phyloP scores from a whole-genome alignment of 2,888 invertebrate genomes.

The Crioceris asparagi region DNA sequence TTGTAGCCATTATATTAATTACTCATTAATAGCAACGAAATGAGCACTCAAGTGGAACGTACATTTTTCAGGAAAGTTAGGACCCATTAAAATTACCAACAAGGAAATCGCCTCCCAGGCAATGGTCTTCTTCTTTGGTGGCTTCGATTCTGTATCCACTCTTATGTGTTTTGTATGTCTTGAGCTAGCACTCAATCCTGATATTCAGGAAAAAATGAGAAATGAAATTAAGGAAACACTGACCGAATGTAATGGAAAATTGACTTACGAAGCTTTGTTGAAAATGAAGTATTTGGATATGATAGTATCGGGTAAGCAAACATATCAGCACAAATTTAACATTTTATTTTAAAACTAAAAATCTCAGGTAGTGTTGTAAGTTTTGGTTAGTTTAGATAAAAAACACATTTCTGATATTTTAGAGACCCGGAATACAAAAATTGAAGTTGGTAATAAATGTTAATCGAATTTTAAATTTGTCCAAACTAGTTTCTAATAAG shows the following conservation, averaged over 20 bases:
- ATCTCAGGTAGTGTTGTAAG: too few relatives aligned
- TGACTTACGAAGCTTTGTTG: not conserved
- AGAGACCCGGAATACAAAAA: too few relatives aligned
- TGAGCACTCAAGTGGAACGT: too few relatives aligned
- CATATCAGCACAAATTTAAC: too few relatives aligned
- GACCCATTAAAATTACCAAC: not conserved
- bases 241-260: not conserved
- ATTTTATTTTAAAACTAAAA: too few relatives aligned
- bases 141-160: not conserved
- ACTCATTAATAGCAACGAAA: too few relatives aligned
- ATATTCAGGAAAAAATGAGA: not conserved
- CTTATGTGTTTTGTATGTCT: not conserved
- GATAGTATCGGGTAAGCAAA: not conserved
- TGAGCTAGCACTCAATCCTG: not conserved
- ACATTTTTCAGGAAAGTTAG: not conserved
- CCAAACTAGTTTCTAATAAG: too few relatives aligned
- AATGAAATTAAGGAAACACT: slow-evolving; percentile 1
- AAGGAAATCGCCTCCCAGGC: slow-evolving; percentile 1
- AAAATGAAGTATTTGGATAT: slow-evolving; percentile 2
- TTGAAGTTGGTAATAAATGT: too few relatives aligned
- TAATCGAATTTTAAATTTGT: too few relatives aligned
- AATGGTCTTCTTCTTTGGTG: slow-evolving; percentile 1
- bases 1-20: too few relatives aligned
- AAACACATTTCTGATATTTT: too few relatives aligned
- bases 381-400: too few relatives aligned